Conservation (phyloP, 2,888 invertebrate genomes). For the Temnothorax ravouxi region DNA sequence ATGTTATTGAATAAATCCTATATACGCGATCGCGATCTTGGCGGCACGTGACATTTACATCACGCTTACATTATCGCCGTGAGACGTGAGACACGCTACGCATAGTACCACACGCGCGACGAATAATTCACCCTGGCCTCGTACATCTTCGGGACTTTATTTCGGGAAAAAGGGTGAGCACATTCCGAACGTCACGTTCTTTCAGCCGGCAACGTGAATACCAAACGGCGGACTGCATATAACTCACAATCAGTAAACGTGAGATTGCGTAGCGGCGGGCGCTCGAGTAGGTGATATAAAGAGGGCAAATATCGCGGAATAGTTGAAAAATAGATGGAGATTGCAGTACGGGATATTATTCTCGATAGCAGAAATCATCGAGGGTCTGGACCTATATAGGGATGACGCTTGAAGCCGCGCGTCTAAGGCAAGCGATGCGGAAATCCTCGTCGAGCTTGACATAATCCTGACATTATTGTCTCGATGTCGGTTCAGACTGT, state of each 20-base stretch:
- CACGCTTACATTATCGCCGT: slow-evolving; percentile 48
- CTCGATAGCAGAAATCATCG: neutral
- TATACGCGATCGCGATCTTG: slow-evolving; percentile 37
- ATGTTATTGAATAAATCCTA: slow-evolving; percentile 35
- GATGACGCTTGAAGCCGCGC: neutral
- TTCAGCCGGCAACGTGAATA: slow-evolving; percentile 20
- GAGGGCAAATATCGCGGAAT: neutral
- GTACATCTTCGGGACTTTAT: slow-evolving; percentile 51
- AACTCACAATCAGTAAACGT: slow-evolving; percentile 5
- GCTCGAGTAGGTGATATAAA: neutral
- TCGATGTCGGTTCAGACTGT: slow-evolving; percentile 66
- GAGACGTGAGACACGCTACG: slow-evolving; percentile 52
- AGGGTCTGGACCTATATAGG: neutral
- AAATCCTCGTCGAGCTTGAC: slow-evolving; percentile 60
- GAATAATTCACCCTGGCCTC: slow-evolving; percentile 51
- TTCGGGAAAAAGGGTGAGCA: slow-evolving; percentile 44
- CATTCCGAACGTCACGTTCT: slow-evolving; percentile 36
- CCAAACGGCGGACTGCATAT: neutral
- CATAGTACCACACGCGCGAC: slow-evolving; percentile 36
- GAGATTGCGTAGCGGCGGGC: neutral
- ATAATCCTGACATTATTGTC: slow-evolving; percentile 76
- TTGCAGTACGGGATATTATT: slow-evolving; percentile 32
- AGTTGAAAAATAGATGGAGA: slow-evolving; percentile 5
- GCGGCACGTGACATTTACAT: slow-evolving; percentile 42
- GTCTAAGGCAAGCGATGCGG: slow-evolving; percentile 37